These are phyloP conservation scores for Abscondita cerata DNA, from an alignment of 2,888 invertebrate genomes.

Conservation along the genomic window DNA sequence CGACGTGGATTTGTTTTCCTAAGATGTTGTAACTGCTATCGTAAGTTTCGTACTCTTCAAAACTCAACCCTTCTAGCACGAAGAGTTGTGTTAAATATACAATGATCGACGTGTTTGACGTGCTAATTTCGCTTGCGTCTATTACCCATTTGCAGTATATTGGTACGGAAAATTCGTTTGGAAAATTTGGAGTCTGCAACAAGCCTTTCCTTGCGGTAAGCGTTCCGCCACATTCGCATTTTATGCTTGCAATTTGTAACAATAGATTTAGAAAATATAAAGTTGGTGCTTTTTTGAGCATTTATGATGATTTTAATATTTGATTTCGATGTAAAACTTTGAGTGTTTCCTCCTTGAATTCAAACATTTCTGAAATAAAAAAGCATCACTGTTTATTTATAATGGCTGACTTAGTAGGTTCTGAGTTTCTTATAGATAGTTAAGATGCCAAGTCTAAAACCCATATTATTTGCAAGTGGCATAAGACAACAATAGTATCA, in stretches of 20 bases:
- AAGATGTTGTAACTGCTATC: slow-evolving; percentile 53
- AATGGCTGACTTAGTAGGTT: too few species aligned
- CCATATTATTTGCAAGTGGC: too few species aligned
- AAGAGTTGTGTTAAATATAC: slow-evolving; percentile 90
- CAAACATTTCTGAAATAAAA: too few species aligned
- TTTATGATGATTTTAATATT: too few species aligned
- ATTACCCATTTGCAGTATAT: slow-evolving; percentile 86
- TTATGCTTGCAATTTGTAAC: slow-evolving; percentile 4
- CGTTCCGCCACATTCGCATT: slow-evolving; percentile 69
- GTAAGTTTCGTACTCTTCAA: slow-evolving; percentile 80
- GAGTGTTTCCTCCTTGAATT: too few species aligned
- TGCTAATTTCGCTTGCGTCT: slow-evolving; percentile 65
- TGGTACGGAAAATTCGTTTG: slow-evolving; percentile 80
- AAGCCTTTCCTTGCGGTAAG: slow-evolving; percentile 71
- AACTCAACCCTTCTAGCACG: slow-evolving; percentile 77
- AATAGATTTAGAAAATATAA: neutral
- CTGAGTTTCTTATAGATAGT: too few species aligned
- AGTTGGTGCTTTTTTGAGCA: neutral
- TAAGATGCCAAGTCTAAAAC: too few species aligned
- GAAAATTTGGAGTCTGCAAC: slow-evolving; percentile 86
- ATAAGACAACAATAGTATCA: too few species aligned
- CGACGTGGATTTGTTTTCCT: slow-evolving; percentile 64
- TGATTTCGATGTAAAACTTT: too few species aligned
- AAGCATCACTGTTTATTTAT: too few species aligned
- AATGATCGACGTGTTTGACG: slow-evolving; percentile 73